Conservation (phyloP, 2,797 vertebrate species). For the Erpetoichthys calabaricus region DNA sequence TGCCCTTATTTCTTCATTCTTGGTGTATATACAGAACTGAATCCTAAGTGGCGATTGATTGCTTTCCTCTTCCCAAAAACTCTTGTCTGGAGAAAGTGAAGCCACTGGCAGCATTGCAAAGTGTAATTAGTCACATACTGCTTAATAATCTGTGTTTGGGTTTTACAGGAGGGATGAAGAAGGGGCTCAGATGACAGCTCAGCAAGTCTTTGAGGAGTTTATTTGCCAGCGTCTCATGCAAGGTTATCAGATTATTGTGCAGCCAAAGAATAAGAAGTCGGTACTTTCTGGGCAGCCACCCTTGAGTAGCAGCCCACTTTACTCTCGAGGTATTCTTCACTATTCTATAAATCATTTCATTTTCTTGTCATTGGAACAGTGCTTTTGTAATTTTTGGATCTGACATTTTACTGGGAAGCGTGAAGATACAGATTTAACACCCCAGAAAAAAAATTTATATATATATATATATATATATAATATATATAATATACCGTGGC, state of each 20-base stretch:
- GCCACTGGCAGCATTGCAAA: too few relatives aligned
- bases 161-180: slow-evolving; percentile 79
- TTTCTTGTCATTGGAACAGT: not conserved
- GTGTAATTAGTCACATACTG: too few relatives aligned
- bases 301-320: slow-evolving; percentile 89
- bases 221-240: slow-evolving; percentile 96
- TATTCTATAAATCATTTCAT: not conserved
- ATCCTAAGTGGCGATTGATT: too few relatives aligned
- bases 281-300: slow-evolving; percentile 53
- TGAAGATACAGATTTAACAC: not conserved
- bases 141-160: slow-evolving; percentile 2
- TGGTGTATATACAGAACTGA: too few relatives aligned
- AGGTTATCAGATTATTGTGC: slow-evolving; percentile 94
- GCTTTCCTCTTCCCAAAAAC: too few relatives aligned
- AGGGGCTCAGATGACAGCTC: slow-evolving; percentile 70
- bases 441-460: too few relatives aligned
- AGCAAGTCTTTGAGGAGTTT: slow-evolving; percentile 94
- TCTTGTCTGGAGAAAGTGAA: too few relatives aligned
- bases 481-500: too few relatives aligned
- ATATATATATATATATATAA: too few relatives aligned
- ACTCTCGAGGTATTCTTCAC: slow-evolving; percentile 63
- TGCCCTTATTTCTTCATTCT: too few relatives aligned
- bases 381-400: not conserved
- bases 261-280: slow-evolving; percentile 62
- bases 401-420: not conserved